Percentiles rank a stretch among this genome's conserved stretches.
phyloP scores from a whole-genome alignment of 2,113 vertebrate species.

The Bolborhynchus lineola region DNA sequence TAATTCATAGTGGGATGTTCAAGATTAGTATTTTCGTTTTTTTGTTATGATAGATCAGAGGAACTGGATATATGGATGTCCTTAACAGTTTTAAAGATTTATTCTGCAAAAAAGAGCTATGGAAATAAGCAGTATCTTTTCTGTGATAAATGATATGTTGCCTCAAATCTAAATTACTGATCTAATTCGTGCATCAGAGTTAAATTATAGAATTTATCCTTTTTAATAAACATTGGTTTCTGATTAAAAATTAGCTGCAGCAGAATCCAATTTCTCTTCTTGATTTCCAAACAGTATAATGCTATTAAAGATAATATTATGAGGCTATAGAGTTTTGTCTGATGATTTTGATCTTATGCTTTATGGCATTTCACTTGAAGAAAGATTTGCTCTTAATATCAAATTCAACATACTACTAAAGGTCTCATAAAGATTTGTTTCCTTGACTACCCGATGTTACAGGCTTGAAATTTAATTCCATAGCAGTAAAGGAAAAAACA shows the following conservation, averaged over 20 bases:
- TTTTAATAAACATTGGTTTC: neutral
- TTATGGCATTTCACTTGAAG: neutral
- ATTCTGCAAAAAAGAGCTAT: neutral
- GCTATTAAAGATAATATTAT: neutral
- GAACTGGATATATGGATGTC: neutral
- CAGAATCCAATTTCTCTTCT: neutral
- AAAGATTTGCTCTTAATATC: neutral
- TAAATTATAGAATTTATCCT: neutral
- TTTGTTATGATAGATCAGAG: neutral
- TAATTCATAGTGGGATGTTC: neutral
- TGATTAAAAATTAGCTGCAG: neutral
- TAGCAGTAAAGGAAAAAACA: neutral
- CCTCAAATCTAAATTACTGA: neutral
- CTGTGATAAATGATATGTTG: neutral
- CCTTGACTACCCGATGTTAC: neutral
- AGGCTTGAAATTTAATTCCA: neutral
- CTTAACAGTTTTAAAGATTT: neutral
- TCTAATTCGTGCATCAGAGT: conserved; percentile 3
- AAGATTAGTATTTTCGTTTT: neutral
- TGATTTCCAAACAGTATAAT: neutral
- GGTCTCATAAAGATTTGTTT: conserved; percentile 31
- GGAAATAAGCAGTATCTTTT: neutral
- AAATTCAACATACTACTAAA: neutral
- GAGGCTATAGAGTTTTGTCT: neutral
- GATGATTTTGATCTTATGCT: neutral